Percentiles rank a stretch among this genome's conserved stretches.
phyloP scores from a whole-genome alignment of 2,113 vertebrate species.

The Acinonyx jubatus region DNA sequence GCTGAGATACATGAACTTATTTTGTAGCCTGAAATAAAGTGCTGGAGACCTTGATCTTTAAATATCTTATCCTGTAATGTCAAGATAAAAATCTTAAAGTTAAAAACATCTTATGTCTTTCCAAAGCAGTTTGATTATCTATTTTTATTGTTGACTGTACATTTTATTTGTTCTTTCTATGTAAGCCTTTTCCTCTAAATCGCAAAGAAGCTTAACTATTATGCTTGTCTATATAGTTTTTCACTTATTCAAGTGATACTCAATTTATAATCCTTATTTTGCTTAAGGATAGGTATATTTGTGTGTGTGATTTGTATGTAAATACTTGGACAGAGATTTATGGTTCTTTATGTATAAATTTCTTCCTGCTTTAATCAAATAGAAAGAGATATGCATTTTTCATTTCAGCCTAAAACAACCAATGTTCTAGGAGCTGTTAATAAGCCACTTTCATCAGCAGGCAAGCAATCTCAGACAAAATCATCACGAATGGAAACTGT shows the following conservation, averaged over 20 bases:
- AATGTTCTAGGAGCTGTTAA: slow-evolving; percentile 98
- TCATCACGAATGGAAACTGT: slow-evolving; percentile 98
- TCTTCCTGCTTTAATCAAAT: slow-evolving; percentile 35
- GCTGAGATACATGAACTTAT: neutral
- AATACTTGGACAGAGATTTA: slow-evolving; percentile 67
- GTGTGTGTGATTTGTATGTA: slow-evolving; percentile 6
- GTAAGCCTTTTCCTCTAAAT: neutral
- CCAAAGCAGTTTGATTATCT: neutral
- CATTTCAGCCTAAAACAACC: slow-evolving; percentile 95
- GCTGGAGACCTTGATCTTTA: neutral
- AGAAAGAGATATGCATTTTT: slow-evolving; percentile 79
- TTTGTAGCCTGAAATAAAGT: slow-evolving; percentile 33
- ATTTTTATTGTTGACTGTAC: neutral
- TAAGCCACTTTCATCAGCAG: slow-evolving; percentile 96
- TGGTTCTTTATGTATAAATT: slow-evolving; percentile 25
- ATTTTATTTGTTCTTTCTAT: neutral
- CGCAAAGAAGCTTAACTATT: neutral
- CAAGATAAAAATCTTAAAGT: neutral
- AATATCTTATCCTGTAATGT: neutral
- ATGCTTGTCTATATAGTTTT: neutral
- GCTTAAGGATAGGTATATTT: neutral
- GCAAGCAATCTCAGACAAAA: slow-evolving; percentile 97
- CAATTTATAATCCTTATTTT: neutral
- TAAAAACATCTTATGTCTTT: neutral
- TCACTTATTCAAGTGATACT: neutral